Conservation (phyloP, 2,797 vertebrate genomes). For the Tapirus indicus region DNA sequence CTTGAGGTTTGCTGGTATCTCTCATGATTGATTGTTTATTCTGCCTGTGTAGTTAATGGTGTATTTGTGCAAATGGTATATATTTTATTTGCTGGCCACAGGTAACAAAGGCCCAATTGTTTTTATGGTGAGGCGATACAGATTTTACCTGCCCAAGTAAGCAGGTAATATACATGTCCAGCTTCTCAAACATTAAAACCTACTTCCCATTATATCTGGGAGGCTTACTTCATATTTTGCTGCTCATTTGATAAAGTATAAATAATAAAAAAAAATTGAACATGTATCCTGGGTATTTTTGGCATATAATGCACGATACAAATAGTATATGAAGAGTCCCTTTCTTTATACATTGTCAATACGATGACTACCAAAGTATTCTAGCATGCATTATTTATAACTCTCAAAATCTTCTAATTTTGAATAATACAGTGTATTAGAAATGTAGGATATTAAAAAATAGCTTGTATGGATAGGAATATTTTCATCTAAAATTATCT, state of each 20-base stretch:
- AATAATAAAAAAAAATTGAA: slow-evolving; percentile 63
- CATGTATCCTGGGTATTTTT: slow-evolving; percentile 62
- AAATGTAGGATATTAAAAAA: slow-evolving; percentile 56
- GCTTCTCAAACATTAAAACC: slow-evolving; percentile 82
- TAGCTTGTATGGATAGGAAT: neutral
- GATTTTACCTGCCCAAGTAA: slow-evolving; percentile 82
- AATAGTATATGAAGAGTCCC: neutral
- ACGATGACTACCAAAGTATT: slow-evolving; percentile 3
- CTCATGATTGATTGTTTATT: slow-evolving; percentile 45
- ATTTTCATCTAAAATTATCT: slow-evolving; percentile 63
- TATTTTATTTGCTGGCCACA: slow-evolving; percentile 60
- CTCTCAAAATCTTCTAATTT: slow-evolving; percentile 59
- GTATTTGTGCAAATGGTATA: slow-evolving; percentile 41
- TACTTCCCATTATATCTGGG: slow-evolving; percentile 77
- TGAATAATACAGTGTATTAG: slow-evolving; percentile 55
- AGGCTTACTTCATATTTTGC: slow-evolving; percentile 82
- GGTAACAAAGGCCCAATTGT: slow-evolving; percentile 66
- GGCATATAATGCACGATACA: neutral
- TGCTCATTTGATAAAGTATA: slow-evolving; percentile 77
- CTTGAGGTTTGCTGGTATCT: slow-evolving; percentile 34
- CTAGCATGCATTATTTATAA: slow-evolving; percentile 32
- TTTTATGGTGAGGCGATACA: slow-evolving; percentile 72
- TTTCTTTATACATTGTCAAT: slow-evolving; percentile 61
- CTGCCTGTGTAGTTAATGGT: slow-evolving; percentile 7
- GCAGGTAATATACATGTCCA: slow-evolving; percentile 85